Conservation (phyloP, 2,797 vertebrate genomes). For the Nannoperca australis region DNA sequence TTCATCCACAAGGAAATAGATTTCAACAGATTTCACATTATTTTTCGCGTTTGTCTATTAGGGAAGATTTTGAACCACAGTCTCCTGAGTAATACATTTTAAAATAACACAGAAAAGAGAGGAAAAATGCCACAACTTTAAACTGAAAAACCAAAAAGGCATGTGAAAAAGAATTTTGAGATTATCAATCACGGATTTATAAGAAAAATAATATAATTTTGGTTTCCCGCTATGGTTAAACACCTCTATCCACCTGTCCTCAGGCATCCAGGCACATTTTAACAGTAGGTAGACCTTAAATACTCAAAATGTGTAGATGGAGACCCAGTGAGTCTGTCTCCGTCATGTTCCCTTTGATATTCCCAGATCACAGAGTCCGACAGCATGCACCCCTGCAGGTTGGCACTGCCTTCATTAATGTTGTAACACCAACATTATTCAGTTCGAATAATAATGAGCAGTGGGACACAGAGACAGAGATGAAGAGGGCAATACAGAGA, state of each 20-base stretch:
- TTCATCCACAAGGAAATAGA: background rate
- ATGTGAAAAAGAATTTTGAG: background rate
- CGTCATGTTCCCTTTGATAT: slow-evolving; percentile 49
- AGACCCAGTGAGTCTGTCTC: slow-evolving; percentile 9
- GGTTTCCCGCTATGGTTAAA: slow-evolving; percentile 1
- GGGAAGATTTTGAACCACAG: background rate
- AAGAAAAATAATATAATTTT: background rate
- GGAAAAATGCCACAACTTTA: background rate
- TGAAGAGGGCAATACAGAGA: slow-evolving; percentile 13
- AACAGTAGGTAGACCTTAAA: slow-evolving; percentile 20
- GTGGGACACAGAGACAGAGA: slow-evolving; percentile 4
- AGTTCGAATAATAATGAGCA: slow-evolving; percentile 54
- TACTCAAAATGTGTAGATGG: slow-evolving; percentile 6
- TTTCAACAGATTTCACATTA: background rate
- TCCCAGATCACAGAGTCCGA: slow-evolving; percentile 43
- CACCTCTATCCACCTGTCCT: background rate
- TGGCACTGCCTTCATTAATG: slow-evolving; percentile 52
- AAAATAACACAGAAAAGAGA: background rate
- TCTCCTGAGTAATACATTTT: background rate
- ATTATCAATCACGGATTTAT: background rate
- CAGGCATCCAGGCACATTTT: background rate
- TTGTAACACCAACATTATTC: slow-evolving; percentile 44
- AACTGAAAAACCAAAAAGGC: background rate
- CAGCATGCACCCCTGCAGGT: slow-evolving; percentile 44
- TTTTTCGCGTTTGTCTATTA: background rate